Conservation (phyloP, 1,140 invertebrate genomes). For the Lerema accius region DNA sequence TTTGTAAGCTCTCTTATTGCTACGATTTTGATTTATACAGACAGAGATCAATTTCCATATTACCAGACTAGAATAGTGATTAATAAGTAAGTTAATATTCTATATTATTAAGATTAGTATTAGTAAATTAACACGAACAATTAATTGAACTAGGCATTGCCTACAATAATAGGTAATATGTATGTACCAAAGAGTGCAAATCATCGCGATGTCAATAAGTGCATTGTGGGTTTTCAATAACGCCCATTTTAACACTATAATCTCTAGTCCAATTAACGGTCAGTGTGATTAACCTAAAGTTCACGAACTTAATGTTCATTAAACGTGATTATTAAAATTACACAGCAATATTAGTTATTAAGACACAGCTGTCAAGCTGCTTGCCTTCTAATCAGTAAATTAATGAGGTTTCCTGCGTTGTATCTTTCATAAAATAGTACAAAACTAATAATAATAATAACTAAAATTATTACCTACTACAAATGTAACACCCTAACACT, state of each 20-base stretch:
- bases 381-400: constrained; percentile 25
- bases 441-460: constrained; percentile 17
- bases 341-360: constrained; percentile 19
- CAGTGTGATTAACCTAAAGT: constrained; percentile 11
- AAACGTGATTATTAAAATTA: constrained; percentile 19
- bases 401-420: constrained; percentile 31
- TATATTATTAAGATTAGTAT: background rate
- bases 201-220: no score
- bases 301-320: constrained; percentile 22
- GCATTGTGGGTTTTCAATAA: no score
- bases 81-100: background rate
- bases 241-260: no score
- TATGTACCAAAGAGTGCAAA: no score
- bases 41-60: constrained; percentile 2
- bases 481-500: constrained; percentile 23
- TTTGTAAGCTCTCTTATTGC: background rate
- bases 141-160: background rate
- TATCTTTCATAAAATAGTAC: constrained; percentile 29
- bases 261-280: background rate
- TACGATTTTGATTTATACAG: background rate
- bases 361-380: constrained; percentile 17
- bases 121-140: background rate
- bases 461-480: constrained; percentile 21
- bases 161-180: background rate
- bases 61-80: constrained; percentile 11